Evolutionary conservation across 2,113 vertebrate genomes (phyloP).

Genomic region (Ahaetulla prasina): DNA sequence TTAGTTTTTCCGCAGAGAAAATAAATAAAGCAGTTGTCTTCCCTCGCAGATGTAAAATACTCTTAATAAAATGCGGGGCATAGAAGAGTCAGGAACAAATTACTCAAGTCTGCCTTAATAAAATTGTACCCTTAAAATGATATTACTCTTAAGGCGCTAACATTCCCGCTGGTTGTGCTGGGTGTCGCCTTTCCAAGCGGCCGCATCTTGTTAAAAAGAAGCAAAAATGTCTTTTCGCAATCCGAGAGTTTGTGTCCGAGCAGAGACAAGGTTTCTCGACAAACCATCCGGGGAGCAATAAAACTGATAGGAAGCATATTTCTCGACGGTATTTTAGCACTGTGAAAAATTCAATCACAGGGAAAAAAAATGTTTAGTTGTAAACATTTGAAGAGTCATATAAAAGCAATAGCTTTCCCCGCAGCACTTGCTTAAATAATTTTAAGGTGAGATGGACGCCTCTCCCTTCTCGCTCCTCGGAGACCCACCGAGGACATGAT

Average conservation of each 20-base stretch:
- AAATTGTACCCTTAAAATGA: slow-evolving; percentile 65
- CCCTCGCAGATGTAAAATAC: slow-evolving; percentile 62
- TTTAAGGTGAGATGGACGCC: slow-evolving; percentile 48
- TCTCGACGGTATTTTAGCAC: slow-evolving; percentile 69
- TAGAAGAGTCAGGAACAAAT: slow-evolving; percentile 67
- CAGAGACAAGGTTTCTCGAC: slow-evolving; percentile 63
- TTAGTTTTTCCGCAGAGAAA: slow-evolving; percentile 48
- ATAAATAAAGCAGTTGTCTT: slow-evolving; percentile 57
- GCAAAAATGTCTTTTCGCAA: slow-evolving; percentile 61
- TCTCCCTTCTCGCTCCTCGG: slow-evolving; percentile 38
- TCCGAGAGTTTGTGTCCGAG: slow-evolving; percentile 60
- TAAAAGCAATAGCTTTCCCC: slow-evolving; percentile 64
- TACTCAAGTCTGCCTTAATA: slow-evolving; percentile 62
- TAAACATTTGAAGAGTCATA: slow-evolving; percentile 71
- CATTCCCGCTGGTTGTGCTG: slow-evolving; percentile 50
- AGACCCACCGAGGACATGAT: slow-evolving; percentile 46
- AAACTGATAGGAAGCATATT: slow-evolving; percentile 70
- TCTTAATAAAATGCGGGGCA: slow-evolving; percentile 62
- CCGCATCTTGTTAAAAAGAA: slow-evolving; percentile 55
- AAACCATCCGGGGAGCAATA: slow-evolving; percentile 63
- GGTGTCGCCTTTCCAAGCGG: slow-evolving; percentile 51
- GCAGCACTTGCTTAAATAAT: slow-evolving; percentile 66
- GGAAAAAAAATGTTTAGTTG: slow-evolving; percentile 71
- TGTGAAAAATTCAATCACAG: slow-evolving; percentile 71
- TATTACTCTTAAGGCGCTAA: slow-evolving; percentile 56